These are phyloP conservation scores for Procambarus virginalis DNA, from an alignment of 1,140 invertebrate species.

Conservation along the genomic window DNA sequence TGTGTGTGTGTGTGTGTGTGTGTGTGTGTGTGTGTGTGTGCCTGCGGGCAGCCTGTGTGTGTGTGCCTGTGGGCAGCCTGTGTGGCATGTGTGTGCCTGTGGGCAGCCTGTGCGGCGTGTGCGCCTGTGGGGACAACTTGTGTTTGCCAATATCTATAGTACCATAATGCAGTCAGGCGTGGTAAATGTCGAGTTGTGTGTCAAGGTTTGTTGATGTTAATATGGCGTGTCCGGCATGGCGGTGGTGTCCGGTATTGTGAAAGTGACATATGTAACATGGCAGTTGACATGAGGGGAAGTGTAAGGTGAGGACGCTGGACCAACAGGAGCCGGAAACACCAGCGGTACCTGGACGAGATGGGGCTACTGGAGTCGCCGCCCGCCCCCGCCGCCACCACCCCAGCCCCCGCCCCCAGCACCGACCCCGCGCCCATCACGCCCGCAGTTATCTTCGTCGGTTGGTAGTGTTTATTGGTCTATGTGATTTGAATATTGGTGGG, in stretches of 20 bases:
- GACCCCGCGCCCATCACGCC: constrained; percentile 11
- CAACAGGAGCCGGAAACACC: constrained; percentile 54
- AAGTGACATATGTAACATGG: background rate
- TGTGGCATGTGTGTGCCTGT: too few relatives aligned
- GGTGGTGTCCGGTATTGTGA: background rate
- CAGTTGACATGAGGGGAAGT: background rate
- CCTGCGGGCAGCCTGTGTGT: too few relatives aligned
- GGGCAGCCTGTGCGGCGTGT: too few relatives aligned
- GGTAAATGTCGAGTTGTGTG: too few relatives aligned
- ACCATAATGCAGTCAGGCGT: too few relatives aligned
- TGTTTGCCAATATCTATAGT: too few relatives aligned
- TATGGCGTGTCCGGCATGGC: too few relatives aligned
- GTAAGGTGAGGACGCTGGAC: background rate
- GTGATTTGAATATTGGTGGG: background rate
- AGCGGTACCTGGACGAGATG: constrained; percentile 56
- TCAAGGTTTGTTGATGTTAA: too few relatives aligned
- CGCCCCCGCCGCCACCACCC: background rate
- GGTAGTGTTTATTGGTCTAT: constrained; percentile 2
- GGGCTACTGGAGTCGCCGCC: constrained; percentile 21
- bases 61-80: too few relatives aligned
- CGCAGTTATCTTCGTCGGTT: constrained; percentile 34
- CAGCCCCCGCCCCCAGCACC: background rate
- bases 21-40: too few relatives aligned
- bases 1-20: too few relatives aligned
- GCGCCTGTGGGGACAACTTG: too few relatives aligned